A percentile compares a stretch with the other conserved stretches of the same genome.
phyloP scores from a whole-genome alignment of 1,140 invertebrate species.

The Drosophila aff. region DNA sequence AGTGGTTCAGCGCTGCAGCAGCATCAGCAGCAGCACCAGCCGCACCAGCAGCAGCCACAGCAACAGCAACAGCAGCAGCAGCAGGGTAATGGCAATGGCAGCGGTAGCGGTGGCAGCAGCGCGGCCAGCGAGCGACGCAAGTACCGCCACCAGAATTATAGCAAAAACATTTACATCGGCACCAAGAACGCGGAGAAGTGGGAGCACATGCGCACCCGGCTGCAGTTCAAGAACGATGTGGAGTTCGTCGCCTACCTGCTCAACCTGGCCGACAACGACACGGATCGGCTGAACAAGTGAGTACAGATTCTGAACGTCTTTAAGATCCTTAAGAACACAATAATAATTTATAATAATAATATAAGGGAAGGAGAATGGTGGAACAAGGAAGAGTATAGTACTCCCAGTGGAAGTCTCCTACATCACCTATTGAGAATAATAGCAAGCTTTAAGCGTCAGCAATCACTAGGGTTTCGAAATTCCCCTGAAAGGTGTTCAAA shows the following conservation, averaged over 20 bases:
- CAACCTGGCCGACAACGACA: conserved; percentile 85
- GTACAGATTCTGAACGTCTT: conserved; percentile 20
- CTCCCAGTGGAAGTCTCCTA: too few relatives aligned
- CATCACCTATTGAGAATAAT: too few relatives aligned
- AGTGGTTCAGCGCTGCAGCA: conserved; percentile 12
- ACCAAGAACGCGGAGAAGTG: conserved; percentile 85
- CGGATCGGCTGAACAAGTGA: conserved; percentile 84
- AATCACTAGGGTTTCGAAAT: too few relatives aligned
- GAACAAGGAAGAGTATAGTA: neutral
- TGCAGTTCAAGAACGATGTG: conserved; percentile 85
- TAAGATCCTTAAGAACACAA: neutral
- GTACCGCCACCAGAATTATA: conserved; percentile 84
- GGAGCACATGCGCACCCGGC: conserved; percentile 83
- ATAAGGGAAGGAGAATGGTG: neutral
- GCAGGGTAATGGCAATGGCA: conserved; percentile 16
- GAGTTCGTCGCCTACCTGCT: conserved; percentile 85
- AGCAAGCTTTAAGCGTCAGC: too few relatives aligned
- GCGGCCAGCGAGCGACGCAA: conserved; percentile 75
- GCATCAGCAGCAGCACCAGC: conserved; percentile 36
- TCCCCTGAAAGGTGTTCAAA: too few relatives aligned
- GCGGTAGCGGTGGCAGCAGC: conserved; percentile 50
- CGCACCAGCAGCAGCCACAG: conserved; percentile 35
- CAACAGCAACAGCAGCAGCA: conserved; percentile 40
- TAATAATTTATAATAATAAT: neutral
- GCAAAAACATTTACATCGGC: conserved; percentile 85